Conservation (phyloP, 2,888 invertebrate species). For the Cheilosia grossa region DNA sequence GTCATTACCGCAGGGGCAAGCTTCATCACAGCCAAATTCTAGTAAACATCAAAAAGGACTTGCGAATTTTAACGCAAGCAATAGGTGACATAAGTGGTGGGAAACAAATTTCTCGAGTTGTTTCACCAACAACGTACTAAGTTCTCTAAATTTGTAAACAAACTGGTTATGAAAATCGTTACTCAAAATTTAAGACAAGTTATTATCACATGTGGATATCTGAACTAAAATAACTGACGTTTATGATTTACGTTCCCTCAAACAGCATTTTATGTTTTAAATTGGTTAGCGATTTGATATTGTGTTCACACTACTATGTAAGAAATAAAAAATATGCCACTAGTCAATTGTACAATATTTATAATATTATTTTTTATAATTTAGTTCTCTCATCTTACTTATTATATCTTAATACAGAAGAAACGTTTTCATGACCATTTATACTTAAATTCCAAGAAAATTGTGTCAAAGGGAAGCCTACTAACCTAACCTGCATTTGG, state of each 20-base stretch:
- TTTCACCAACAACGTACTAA: slow-evolving; percentile 24
- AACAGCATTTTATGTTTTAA: background rate
- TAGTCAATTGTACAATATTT: slow-evolving; percentile 66
- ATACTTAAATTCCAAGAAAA: background rate
- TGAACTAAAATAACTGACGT: background rate
- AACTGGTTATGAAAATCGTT: slow-evolving; percentile 20
- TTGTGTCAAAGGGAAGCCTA: slow-evolving; percentile 43
- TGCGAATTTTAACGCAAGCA: slow-evolving; percentile 78
- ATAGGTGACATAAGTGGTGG: slow-evolving; percentile 82
- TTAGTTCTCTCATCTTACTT: background rate
- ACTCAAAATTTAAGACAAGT: slow-evolving; percentile 11
- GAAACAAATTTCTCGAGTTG: slow-evolving; percentile 26
- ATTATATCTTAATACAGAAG: background rate
- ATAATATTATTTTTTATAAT: slow-evolving; percentile 13
- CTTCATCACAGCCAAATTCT: slow-evolving; percentile 66
- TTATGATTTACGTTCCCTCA: background rate
- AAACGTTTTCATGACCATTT: slow-evolving; percentile 1
- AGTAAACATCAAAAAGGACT: slow-evolving; percentile 81
- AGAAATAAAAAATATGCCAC: slow-evolving; percentile 33
- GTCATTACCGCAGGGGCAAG: slow-evolving; percentile 40
- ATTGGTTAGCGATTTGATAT: background rate
- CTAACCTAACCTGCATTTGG: slow-evolving; percentile 11
- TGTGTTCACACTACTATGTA: background rate
- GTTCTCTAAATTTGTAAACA: slow-evolving; percentile 43
- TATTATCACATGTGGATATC: background rate